Evolutionary conservation across 2,797 vertebrate species (phyloP).

Genomic region (Petrocephalus schoutedeni): DNA sequence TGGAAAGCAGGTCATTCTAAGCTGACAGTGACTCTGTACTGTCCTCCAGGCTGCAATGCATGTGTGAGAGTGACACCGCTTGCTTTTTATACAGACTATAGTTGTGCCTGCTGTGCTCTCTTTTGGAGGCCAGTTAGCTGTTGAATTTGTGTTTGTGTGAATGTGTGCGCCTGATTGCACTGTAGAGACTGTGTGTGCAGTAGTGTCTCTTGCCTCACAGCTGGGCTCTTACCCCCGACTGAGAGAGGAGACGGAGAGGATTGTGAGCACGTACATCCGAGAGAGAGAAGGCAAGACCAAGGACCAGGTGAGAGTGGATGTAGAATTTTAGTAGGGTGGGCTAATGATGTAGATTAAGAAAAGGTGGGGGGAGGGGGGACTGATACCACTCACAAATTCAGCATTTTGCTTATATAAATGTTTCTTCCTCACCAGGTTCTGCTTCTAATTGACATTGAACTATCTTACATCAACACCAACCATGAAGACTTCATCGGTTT

Average conservation of each 20-base stretch:
- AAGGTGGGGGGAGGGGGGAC: no score
- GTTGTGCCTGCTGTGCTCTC: not conserved
- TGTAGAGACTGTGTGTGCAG: not conserved
- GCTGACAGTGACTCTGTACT: not conserved
- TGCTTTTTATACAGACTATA: not conserved
- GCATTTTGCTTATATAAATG: not conserved
- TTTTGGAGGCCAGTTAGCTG: not conserved
- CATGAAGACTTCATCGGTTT: constrained; percentile 99
- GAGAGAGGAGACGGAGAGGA: constrained; percentile 90
- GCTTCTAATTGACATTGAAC: constrained; percentile 90
- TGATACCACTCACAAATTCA: not conserved
- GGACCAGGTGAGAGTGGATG: constrained; percentile 76
- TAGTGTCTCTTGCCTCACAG: constrained; percentile 54
- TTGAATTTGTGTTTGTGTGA: not conserved
- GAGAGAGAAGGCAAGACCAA: constrained; percentile 90
- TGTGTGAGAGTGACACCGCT: not conserved
- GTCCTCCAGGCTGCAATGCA: not conserved
- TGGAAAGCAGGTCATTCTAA: not conserved
- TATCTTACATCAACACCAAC: constrained; percentile 98
- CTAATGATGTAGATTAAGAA: not conserved
- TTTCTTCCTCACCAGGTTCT: constrained; percentile 69
- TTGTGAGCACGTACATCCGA: constrained; percentile 85
- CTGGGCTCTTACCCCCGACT: constrained; percentile 84
- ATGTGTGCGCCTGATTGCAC: not conserved
- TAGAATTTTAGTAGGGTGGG: not conserved